phyloP scores from a whole-genome alignment of 2,888 invertebrate genomes.

The Hesperia comma region DNA sequence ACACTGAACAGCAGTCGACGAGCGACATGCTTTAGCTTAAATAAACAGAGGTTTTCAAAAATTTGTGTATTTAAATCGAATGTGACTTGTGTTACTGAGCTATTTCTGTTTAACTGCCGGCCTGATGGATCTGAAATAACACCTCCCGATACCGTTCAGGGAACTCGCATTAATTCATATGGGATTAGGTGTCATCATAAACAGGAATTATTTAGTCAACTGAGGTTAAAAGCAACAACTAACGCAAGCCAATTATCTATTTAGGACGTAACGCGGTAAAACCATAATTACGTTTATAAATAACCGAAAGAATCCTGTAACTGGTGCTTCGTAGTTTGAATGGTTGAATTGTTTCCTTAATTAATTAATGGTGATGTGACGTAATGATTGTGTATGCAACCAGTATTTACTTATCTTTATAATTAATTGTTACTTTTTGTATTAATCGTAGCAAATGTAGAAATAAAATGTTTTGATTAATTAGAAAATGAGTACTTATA shows the following conservation, averaged over 20 bases:
- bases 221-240: constrained; percentile 80
- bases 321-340: no score
- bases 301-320: not conserved
- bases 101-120: constrained; percentile 79
- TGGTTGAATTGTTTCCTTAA: no score
- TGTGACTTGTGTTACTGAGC: constrained; percentile 80
- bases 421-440: no score
- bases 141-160: constrained; percentile 70
- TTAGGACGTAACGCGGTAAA: constrained; percentile 23
- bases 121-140: constrained; percentile 78
- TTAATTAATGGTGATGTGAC: no score
- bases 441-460: no score
- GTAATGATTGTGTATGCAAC: no score
- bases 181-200: constrained; percentile 84
- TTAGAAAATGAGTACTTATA: no score
- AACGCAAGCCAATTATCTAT: constrained; percentile 61
- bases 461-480: no score
- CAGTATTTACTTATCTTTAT: no score
- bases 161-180: constrained; percentile 80
- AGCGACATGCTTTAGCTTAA: constrained; percentile 75
- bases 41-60: constrained; percentile 82
- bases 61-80: constrained; percentile 82
- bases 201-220: constrained; percentile 82
- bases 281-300: constrained; percentile 21
- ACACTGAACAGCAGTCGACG: constrained; percentile 41